These are phyloP conservation scores for Busseola fusca DNA, from an alignment of 2,888 invertebrate genomes.

Conservation along the genomic window DNA sequence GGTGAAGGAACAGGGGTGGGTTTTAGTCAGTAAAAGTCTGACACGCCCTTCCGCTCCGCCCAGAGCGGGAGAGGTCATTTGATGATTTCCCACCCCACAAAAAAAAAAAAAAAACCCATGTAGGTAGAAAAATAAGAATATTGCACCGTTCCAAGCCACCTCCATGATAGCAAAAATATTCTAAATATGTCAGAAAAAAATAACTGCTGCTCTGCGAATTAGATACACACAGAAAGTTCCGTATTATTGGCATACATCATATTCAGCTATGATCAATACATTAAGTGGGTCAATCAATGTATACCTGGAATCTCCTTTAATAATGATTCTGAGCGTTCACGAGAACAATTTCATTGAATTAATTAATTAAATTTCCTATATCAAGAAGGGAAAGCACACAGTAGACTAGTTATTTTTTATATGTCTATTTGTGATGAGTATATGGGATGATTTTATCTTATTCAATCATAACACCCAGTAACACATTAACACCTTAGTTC, in stretches of 20 bases:
- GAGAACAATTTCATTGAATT: not conserved
- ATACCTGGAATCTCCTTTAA: not conserved
- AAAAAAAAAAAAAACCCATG: too few relatives aligned
- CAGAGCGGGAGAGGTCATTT: too few relatives aligned
- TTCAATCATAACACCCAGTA: too few relatives aligned
- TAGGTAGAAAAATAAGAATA: constrained; percentile 19
- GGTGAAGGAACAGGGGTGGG: too few relatives aligned
- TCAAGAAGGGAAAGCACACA: not conserved
- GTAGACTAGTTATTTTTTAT: not conserved
- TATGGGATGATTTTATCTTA: too few relatives aligned
- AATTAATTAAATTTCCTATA: not conserved
- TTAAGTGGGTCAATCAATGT: constrained; percentile 4
- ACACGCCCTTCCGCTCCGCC: too few relatives aligned
- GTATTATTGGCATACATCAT: constrained; percentile 1
- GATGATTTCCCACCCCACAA: too few relatives aligned
- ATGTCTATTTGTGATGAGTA: not conserved
- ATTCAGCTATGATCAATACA: not conserved
- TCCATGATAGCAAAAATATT: constrained; percentile 16
- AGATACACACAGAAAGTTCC: not conserved
- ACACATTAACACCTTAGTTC: too few relatives aligned
- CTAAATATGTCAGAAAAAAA: not conserved
- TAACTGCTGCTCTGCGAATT: not conserved
- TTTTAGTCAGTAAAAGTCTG: too few relatives aligned
- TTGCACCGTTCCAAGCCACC: not conserved
- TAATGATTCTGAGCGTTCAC: not conserved